Evolutionary conservation across 1,140 invertebrate genomes (phyloP), one percentile per base, ranked within the genome.

Genomic region (Drosophila tsacasi): DNA sequence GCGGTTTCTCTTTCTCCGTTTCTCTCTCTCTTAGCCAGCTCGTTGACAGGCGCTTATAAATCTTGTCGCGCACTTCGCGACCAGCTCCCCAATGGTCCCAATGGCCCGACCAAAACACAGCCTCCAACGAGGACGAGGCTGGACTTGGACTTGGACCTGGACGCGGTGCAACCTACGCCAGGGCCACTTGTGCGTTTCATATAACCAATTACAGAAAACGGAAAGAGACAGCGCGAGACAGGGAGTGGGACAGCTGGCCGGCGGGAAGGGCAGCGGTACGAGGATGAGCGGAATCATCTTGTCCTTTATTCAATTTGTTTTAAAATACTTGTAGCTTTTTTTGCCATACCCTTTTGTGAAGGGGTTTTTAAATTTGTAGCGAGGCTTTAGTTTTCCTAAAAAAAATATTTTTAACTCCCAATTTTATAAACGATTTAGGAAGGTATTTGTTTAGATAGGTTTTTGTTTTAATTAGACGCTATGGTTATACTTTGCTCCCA

Each of bases 31-130:
- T 72, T 72, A 73, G 71, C 49, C 54, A 39, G 52, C 67, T 81
- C 81, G 85, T 81, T 90, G 85, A 90, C 85, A 90, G 85, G 75
- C 85, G 85, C 85, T 90, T 90, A 90, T 90, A 90, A 90, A 90
- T 90, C 85, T 90, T 90, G 84, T 89, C 84, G 84, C 85, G 84
- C 81, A 90, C 83, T 86, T 85, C 72, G 77, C 60, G 47, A 37
- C 57, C 74, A 44, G 58, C 55, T 74, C 49, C 42, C 60, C 44
- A 61, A 42, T 21, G 64, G 62, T 50, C 62, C 75, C 47, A 21
- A 46, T 58, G 61, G 65, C 59, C 47, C n/a, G 27, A 57, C 47
- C 37, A 27, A 39, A 58, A 27, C 62, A 57, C 35, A 37, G 66
- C 37, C 66, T 57, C 50, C 66, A 17, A 35, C 52, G 40, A 67